phyloP scores from a whole-genome alignment of 2,113 vertebrate genomes.

The Sterrhoptilus dennistouni region DNA sequence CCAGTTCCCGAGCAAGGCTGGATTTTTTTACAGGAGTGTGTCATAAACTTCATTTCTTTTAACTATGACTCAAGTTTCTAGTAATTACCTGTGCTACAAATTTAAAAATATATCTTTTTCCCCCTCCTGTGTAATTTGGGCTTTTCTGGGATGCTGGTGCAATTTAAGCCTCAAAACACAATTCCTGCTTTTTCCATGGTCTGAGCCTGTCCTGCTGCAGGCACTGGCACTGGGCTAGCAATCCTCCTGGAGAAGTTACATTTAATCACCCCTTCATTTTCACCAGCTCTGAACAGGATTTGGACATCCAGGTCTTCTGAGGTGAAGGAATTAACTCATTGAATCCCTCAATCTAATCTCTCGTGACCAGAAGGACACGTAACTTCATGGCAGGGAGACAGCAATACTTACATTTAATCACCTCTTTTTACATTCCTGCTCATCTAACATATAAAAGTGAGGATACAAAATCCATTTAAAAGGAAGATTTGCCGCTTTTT shows the following conservation, averaged over 20 bases:
- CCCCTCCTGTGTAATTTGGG: not conserved
- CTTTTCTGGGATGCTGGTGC: not conserved
- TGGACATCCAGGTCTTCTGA: not conserved
- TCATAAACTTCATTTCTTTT: not conserved
- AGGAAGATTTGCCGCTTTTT: not conserved
- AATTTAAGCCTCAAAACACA: not conserved
- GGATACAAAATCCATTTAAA: not conserved
- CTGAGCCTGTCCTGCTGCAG: not conserved
- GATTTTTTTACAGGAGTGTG: not conserved
- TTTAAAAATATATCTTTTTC: not conserved
- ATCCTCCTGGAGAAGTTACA: not conserved
- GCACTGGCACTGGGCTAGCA: rapidly evolving
- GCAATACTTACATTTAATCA: not conserved
- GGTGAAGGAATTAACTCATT: conserved; percentile 44
- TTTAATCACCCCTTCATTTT: not conserved
- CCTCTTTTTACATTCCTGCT: not conserved
- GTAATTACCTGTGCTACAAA: not conserved
- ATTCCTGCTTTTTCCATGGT: not conserved
- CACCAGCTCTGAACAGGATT: not conserved
- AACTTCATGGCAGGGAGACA: not conserved
- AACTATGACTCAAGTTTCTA: conserved; percentile 15
- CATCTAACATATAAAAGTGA: not conserved
- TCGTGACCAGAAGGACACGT: not conserved
- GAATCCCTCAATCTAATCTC: conserved; percentile 27
- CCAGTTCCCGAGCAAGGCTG: not conserved